Percentiles rank a stretch among this genome's conserved stretches.
Conservation (phyloP, 37 sponge, comb jelly and placozoan species). For the Oscarella lobularis region DNA sequence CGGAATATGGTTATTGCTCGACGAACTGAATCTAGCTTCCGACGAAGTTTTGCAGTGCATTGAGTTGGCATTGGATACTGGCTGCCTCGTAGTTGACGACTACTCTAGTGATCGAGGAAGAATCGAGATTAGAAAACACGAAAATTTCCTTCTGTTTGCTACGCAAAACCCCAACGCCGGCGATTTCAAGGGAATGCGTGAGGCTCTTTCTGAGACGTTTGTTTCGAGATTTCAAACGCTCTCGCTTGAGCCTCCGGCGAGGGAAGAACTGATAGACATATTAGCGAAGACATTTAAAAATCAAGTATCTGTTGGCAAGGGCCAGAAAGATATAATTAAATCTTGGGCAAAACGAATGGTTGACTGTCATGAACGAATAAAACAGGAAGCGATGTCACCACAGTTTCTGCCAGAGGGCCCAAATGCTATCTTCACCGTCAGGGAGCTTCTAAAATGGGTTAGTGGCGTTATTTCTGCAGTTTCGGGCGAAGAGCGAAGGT, state of each 20-base stretch:
- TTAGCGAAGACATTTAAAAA: neutral
- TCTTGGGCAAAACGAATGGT: neutral
- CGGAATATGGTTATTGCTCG: neutral
- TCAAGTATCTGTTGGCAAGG: neutral
- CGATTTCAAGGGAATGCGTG: neutral
- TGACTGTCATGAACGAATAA: neutral
- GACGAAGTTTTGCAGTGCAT: neutral
- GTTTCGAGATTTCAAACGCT: neutral
- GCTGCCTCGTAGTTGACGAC: neutral
- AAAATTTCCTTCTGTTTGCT: neutral
- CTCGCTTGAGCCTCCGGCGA: neutral
- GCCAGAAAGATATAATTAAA: neutral
- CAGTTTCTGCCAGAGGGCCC: neutral
- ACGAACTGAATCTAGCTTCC: constrained; percentile 2
- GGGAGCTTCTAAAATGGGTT: neutral
- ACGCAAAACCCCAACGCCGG: neutral
- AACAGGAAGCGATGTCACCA: neutral
- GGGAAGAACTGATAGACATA: neutral
- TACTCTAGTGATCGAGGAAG: neutral
- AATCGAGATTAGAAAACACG: neutral
- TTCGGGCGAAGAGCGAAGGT: too few species aligned
- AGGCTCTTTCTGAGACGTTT: neutral
- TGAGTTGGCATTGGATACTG: neutral
- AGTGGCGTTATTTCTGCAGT: neutral
- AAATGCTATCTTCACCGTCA: neutral